These are phyloP conservation scores for Apeltes quadracus DNA, from an alignment of 2,113 vertebrate genomes.

Conservation along the genomic window DNA sequence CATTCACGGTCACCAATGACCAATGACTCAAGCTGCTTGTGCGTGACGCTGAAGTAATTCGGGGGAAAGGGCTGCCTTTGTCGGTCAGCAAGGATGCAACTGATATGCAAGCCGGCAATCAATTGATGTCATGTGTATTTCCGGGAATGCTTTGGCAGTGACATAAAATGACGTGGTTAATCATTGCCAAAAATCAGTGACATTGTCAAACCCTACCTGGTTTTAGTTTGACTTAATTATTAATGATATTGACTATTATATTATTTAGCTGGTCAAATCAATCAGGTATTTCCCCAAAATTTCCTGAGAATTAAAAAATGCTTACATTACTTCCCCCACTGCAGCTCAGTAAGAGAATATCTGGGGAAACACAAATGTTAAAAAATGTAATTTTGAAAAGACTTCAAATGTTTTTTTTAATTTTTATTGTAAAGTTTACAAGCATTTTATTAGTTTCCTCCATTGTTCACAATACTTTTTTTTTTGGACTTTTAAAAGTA, in stretches of 20 bases:
- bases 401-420: neutral
- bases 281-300: neutral
- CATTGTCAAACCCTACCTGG: neutral
- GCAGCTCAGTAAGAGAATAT: neutral
- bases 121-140: neutral
- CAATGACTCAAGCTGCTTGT: no score
- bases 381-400: neutral
- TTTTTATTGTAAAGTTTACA: neutral
- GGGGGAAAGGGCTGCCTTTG: no score
- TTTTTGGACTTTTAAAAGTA: neutral
- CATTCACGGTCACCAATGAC: no score
- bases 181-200: neutral
- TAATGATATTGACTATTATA: no score
- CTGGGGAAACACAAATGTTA: neutral
- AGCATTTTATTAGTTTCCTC: neutral
- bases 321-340: neutral
- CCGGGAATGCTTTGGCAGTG: neutral
- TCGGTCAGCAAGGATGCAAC: no score
- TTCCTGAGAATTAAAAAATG: neutral
- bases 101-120: neutral
- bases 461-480: neutral
- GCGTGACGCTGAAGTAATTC: no score
- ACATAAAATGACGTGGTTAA: constrained; percentile 16
- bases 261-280: neutral
- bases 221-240: neutral